Evolutionary conservation across 2,113 vertebrate species (phyloP), one percentile per base, ranked within the genome.

Genomic region (Cryptotis parvus): DNA sequence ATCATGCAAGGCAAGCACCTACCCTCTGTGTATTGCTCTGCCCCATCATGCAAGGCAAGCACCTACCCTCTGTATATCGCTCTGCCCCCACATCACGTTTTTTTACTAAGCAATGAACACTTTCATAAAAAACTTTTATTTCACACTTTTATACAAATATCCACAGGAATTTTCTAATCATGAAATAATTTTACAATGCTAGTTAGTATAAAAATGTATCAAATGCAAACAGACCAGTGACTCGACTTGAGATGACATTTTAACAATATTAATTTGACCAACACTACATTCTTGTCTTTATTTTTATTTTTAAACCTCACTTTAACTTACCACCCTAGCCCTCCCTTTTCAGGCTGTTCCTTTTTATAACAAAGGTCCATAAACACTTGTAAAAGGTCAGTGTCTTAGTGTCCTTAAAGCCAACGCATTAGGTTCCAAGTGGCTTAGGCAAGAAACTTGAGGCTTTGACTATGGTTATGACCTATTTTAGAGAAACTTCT

Each of bases 101-200:
- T 84, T 79, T 88, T 92, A 70, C 61, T 95, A 95, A 93, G 87
- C 49, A 91, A 66, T 70, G 73, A 89, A 45, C 49, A 80, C 66
- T 97, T 98, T 91, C 89, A 96, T 97, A 95, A 97, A 97, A 97
- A 97, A 95, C 26, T 98, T 58, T 98, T 98, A 98, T 98, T 98
- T 98, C 97, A 98, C 95, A 97, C 96, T 96, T 97, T 96, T 97
- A 92, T 98, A 98, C 98, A 98, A 97, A 98, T 97, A 98, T 98
- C 98, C 98, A 98, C 98, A 98, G 98, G 97, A 97, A 96, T 95
- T 96, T 97, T 97, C 96, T 96, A 95, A 96, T 94, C 39, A 92
- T 95, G 97, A 96, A 97, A 97, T 97, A 95, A 97, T 91, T 93
- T 95, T 95, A 97, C 95, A 96, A 95, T 96, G 89, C 93, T 96